Conservation (phyloP, 2,888 invertebrate genomes). For the Lapara coniferarum region DNA sequence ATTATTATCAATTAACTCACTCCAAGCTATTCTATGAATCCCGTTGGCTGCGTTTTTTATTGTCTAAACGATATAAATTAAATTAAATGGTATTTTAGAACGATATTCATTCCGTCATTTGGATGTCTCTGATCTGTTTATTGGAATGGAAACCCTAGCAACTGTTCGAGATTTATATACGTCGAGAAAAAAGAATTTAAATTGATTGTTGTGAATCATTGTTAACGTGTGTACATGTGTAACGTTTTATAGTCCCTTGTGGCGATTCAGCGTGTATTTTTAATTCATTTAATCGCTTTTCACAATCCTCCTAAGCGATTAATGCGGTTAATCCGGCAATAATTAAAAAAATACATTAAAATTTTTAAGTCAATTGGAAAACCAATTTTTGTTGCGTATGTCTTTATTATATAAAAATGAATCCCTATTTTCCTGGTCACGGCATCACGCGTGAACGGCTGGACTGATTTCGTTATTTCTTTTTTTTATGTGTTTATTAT, state of each 20-base stretch:
- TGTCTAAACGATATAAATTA: slow-evolving; percentile 35
- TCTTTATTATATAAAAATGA: too few species aligned
- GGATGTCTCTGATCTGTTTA: slow-evolving; percentile 21
- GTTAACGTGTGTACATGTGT: slow-evolving; percentile 2
- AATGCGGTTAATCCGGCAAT: background rate
- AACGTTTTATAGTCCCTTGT: background rate
- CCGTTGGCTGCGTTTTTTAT: slow-evolving; percentile 34
- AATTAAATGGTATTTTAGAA: slow-evolving; percentile 26
- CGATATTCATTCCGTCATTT: slow-evolving; percentile 24
- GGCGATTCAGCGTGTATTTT: background rate
- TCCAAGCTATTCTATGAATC: slow-evolving; percentile 32
- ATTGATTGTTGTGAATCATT: slow-evolving; percentile 7
- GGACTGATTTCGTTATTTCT: too few species aligned
- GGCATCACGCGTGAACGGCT: too few species aligned
- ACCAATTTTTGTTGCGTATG: background rate
- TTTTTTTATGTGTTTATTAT: too few species aligned
- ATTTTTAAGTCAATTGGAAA: background rate
- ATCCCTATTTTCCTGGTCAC: too few species aligned
- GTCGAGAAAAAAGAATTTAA: slow-evolving; percentile 2
- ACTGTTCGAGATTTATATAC: slow-evolving; percentile 7
- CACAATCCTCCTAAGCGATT: background rate
- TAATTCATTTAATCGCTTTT: slow-evolving; percentile 12
- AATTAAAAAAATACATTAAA: background rate
- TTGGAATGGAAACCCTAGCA: slow-evolving; percentile 13
- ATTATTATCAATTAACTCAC: slow-evolving; percentile 24